Percentiles rank a stretch among this genome's conserved stretches.
Evolutionary conservation across 2,888 invertebrate genomes (phyloP).

Genomic region (Epinotia brunnichana): DNA sequence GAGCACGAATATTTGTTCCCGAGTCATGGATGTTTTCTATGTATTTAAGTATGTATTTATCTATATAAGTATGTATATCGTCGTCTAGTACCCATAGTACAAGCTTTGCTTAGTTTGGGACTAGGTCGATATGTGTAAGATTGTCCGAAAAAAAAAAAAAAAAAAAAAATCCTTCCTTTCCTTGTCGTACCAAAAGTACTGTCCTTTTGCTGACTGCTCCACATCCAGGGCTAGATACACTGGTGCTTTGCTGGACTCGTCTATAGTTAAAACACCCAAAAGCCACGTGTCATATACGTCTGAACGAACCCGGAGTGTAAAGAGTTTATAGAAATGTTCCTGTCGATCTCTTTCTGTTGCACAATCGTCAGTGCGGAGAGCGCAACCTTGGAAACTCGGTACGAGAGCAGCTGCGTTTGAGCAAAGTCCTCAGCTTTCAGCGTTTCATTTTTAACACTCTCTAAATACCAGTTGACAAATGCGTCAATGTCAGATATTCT

Average conservation of each 20-base stretch:
- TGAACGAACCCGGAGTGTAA: slow-evolving; percentile 53
- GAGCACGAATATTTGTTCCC: too few relatives aligned
- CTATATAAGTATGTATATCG: too few relatives aligned
- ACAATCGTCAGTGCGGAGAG: slow-evolving; percentile 50
- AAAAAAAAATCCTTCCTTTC: background rate
- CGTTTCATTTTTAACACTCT: slow-evolving; percentile 48
- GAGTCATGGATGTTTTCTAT: too few relatives aligned
- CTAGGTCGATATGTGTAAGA: too few relatives aligned
- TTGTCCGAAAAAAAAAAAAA: too few relatives aligned
- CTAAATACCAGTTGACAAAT: slow-evolving; percentile 53
- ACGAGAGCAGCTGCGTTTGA: slow-evolving; percentile 46
- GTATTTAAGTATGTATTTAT: too few relatives aligned
- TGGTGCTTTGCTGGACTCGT: slow-evolving; percentile 47
- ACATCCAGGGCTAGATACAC: slow-evolving; percentile 52
- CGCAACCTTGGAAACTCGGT: slow-evolving; percentile 52
- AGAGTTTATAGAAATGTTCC: slow-evolving; percentile 50
- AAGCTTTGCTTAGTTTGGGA: too few relatives aligned
- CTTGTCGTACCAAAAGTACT: slow-evolving; percentile 53
- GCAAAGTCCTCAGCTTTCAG: slow-evolving; percentile 50
- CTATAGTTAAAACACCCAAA: slow-evolving; percentile 47
- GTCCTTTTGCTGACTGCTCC: slow-evolving; percentile 52
- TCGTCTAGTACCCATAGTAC: too few relatives aligned
- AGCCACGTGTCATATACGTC: slow-evolving; percentile 50
- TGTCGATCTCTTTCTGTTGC: slow-evolving; percentile 47
- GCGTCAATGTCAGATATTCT: slow-evolving; percentile 49